Evolutionary conservation across 35 echinoderm and acorn worm genomes (phyloP).

Genomic region (Nesometra sesokonis): DNA sequence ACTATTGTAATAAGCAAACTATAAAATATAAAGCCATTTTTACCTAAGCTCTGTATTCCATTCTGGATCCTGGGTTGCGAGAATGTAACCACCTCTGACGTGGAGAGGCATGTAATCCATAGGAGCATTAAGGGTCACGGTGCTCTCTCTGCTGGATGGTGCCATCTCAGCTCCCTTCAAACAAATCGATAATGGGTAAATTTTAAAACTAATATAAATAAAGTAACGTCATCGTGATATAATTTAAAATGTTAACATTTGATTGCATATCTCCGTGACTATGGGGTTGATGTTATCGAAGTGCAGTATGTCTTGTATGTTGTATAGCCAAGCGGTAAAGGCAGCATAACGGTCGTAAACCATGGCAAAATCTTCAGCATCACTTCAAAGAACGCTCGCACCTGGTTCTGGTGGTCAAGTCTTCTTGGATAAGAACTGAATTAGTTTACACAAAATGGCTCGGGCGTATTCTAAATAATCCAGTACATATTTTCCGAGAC

Average conservation of each 20-base stretch:
- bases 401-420: too few species aligned
- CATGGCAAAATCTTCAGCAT: too few species aligned
- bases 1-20: too few species aligned
- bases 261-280: background rate
- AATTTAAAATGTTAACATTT: background rate
- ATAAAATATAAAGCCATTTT: too few species aligned
- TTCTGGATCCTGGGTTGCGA: slow-evolving; percentile 57
- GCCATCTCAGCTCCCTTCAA: slow-evolving; percentile 22
- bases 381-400: too few species aligned
- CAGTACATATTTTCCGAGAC: too few species aligned
- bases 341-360: too few species aligned
- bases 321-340: too few species aligned
- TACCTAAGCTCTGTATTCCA: slow-evolving; percentile 55
- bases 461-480: too few species aligned
- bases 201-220: background rate
- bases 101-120: slow-evolving; percentile 71
- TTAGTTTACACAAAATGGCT: too few species aligned
- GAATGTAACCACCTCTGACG: slow-evolving; percentile 65
- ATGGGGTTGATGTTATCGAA: background rate
- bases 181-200: background rate
- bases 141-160: background rate
- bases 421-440: too few species aligned
- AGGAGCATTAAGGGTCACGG: slow-evolving; percentile 28
- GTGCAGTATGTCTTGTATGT: too few species aligned
- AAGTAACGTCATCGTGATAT: background rate